Conservation (phyloP, 2,888 invertebrate species). For the Tetheella fluctuosa region DNA sequence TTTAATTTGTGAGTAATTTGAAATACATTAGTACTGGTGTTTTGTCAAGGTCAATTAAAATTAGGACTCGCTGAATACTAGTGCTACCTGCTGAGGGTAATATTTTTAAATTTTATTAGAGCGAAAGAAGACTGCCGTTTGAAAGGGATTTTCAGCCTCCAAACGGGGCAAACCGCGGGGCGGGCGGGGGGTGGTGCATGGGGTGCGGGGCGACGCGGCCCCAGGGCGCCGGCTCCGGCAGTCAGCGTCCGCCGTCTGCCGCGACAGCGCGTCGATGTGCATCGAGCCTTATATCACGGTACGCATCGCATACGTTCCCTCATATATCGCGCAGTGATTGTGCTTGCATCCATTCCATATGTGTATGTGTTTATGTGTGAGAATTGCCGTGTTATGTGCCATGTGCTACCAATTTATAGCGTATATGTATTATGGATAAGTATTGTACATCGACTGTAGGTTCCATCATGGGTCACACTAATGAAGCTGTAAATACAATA, state of each 20-base stretch:
- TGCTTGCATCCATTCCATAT: constrained; percentile 28
- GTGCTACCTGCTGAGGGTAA: constrained; percentile 11
- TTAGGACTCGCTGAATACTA: not conserved
- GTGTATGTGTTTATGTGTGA: constrained; percentile 45
- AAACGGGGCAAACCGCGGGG: constrained; percentile 28
- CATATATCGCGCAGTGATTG: constrained; percentile 47
- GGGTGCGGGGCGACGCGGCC: constrained; percentile 38
- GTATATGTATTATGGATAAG: constrained; percentile 18
- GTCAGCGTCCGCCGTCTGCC: constrained; percentile 52
- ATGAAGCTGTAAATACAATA: constrained; percentile 38
- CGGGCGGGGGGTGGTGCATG: constrained; percentile 28
- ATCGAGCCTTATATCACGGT: constrained; percentile 20
- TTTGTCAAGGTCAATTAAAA: not conserved
- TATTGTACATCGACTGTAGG: constrained; percentile 10
- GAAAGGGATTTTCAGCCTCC: constrained; percentile 59
- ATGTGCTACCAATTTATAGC: constrained; percentile 19
- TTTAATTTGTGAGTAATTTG: not conserved
- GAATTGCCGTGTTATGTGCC: constrained; percentile 54
- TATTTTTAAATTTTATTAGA: constrained; percentile 45
- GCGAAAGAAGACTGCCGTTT: constrained; percentile 39
- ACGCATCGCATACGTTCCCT: constrained; percentile 28
- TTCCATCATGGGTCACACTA: constrained; percentile 31
- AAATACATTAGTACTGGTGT: not conserved
- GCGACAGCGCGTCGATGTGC: constrained; percentile 37
- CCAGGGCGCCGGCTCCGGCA: constrained; percentile 64